Evolutionary conservation across 2,888 invertebrate species (phyloP).

Genomic region (Piscicola geometra): DNA sequence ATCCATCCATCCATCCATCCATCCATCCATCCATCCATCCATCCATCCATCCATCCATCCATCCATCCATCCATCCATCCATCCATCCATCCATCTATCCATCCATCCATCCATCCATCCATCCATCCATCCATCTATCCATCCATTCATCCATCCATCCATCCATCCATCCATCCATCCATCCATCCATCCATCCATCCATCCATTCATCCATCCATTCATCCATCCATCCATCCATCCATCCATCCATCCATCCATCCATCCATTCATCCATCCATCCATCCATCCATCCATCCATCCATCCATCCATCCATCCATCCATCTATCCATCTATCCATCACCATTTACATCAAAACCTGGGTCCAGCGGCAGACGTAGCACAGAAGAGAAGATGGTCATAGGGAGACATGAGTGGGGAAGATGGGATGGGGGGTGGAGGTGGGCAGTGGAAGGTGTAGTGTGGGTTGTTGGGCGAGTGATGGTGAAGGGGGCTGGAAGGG

Average conservation of each 20-base stretch:
- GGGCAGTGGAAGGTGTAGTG: not conserved
- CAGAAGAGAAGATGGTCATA: not conserved
- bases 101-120: conserved; percentile 7
- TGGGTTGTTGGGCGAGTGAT: not conserved
- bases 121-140: not conserved
- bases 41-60: conserved; percentile 3
- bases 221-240: not conserved
- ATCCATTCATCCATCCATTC: not conserved
- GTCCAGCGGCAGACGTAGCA: not conserved
- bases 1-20: conserved; percentile 9
- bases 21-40: not conserved
- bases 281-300: conserved; percentile 9
- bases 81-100: not conserved
- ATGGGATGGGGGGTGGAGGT: not conserved
- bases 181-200: not conserved
- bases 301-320: conserved; percentile 10
- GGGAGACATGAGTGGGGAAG: not conserved
- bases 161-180: not conserved
- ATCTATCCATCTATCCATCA: not conserved
- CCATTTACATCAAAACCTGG: not conserved
- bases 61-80: not conserved
- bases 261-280: not conserved
- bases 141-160: not conserved
- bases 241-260: not conserved
- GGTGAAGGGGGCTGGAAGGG: not conserved